Percentiles rank a stretch among this genome's conserved stretches.
phyloP scores from a whole-genome alignment of 2,113 vertebrate species.

The Echinops telfairi region DNA sequence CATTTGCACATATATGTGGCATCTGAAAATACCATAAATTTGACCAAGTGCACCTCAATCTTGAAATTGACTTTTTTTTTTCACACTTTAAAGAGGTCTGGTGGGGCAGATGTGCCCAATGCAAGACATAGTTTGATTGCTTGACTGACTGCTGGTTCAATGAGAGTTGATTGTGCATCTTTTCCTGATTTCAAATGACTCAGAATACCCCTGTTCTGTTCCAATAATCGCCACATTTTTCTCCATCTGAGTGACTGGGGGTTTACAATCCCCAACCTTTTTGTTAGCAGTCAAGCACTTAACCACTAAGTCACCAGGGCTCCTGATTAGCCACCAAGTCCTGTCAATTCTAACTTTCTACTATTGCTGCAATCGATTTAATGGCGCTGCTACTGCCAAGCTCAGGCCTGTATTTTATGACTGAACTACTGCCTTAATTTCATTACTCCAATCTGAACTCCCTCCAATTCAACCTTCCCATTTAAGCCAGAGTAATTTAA shows the following conservation, averaged over 20 bases:
- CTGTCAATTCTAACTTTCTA: constrained; percentile 33
- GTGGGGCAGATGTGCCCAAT: no score
- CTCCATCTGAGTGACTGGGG: neutral
- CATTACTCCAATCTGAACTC: constrained; percentile 36
- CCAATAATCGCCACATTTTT: neutral
- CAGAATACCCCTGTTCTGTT: no score
- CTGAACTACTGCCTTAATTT: constrained; percentile 28
- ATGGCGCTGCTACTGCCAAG: neutral
- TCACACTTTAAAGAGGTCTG: no score
- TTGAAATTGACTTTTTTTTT: no score
- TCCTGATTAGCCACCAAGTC: neutral
- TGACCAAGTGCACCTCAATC: no score
- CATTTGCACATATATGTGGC: no score
- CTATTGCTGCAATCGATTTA: constrained; percentile 7
- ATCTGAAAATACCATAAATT: no score
- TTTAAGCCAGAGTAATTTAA: constrained; percentile 49
- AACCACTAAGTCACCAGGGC: neutral
- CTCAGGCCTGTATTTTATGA: constrained; percentile 56
- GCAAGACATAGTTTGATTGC: no score
- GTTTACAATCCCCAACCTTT: neutral
- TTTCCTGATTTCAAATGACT: no score
- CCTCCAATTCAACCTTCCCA: neutral
- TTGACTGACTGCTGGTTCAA: no score
- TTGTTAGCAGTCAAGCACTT: neutral
- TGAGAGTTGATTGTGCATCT: no score